phyloP scores from a whole-genome alignment of 2,797 vertebrate genomes.

The Acrossocheilus fasciatus region DNA sequence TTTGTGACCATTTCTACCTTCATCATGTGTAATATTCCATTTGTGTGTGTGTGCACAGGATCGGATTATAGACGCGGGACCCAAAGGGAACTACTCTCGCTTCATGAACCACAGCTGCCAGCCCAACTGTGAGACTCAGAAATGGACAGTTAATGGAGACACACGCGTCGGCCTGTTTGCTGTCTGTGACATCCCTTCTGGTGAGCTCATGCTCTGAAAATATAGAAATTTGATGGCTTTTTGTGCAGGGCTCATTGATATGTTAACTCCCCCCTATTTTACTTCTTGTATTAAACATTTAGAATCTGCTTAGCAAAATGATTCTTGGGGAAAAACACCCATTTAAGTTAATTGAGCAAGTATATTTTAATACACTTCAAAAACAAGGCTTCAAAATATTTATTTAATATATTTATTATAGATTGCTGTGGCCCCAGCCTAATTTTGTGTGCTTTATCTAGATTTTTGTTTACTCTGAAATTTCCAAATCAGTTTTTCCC shows the following conservation, averaged over 20 bases:
- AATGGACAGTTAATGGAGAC: conserved; percentile 98
- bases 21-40: background rate
- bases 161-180: conserved; percentile 95
- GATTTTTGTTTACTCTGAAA: too few species aligned
- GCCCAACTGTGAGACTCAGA: conserved; percentile 98
- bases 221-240: background rate
- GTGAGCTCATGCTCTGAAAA: conserved; percentile 67
- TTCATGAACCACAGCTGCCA: conserved; percentile 99
- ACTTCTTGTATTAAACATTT: background rate
- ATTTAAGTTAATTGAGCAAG: too few species aligned
- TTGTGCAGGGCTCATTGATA: background rate
- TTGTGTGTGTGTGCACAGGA: conserved; percentile 78
- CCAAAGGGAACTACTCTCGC: conserved; percentile 97
- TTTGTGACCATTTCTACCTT: background rate
- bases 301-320: background rate
- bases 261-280: background rate
- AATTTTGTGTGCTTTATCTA: too few species aligned
- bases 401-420: too few species aligned
- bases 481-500: background rate
- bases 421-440: too few species aligned
- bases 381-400: too few species aligned
- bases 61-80: conserved; percentile 96
- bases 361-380: too few species aligned
- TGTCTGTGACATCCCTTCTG: conserved; percentile 92
- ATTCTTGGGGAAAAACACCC: too few species aligned